A percentile compares a stretch with the other conserved stretches of the same genome.
Evolutionary conservation across 2,888 invertebrate genomes (phyloP).

Genomic region (Chelonus formosanus): DNA sequence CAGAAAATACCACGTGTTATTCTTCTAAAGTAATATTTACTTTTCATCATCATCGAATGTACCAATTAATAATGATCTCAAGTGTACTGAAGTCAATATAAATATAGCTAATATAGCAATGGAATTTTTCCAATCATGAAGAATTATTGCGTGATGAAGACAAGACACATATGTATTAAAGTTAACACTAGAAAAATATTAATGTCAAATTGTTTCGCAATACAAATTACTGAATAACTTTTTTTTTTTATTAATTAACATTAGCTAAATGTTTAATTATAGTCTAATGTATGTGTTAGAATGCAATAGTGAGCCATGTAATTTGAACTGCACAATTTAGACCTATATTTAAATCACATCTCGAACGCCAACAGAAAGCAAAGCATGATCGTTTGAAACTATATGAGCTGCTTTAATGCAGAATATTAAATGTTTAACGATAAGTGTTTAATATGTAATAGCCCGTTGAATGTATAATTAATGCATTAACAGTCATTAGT

Average conservation of each 20-base stretch:
- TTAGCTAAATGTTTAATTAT: not conserved
- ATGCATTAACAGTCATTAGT: no score
- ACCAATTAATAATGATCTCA: no score
- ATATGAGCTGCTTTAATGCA: not conserved
- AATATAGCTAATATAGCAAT: conserved; percentile 13
- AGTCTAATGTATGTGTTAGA: conserved; percentile 6
- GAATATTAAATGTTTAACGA: no score
- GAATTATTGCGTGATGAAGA: conserved; percentile 5
- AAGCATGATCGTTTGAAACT: not conserved
- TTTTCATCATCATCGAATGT: no score
- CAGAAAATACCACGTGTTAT: no score
- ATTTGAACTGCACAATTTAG: conserved; percentile 35
- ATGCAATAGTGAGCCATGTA: conserved; percentile 15
- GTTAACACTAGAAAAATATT: not conserved
- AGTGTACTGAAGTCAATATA: not conserved
- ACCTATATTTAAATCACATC: conserved; percentile 35
- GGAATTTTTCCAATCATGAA: conserved; percentile 15
- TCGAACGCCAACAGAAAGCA: conserved; percentile 8
- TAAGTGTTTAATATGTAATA: no score
- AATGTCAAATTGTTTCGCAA: conserved; percentile 1
- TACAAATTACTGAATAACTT: not conserved
- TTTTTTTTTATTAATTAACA: not conserved
- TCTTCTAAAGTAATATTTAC: no score
- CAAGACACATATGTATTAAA: not conserved
- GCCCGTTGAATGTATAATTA: no score